Evolutionary conservation across 2,113 vertebrate species (phyloP), one percentile per base, ranked within the genome.

Genomic region (Larimichthys polyactis): DNA sequence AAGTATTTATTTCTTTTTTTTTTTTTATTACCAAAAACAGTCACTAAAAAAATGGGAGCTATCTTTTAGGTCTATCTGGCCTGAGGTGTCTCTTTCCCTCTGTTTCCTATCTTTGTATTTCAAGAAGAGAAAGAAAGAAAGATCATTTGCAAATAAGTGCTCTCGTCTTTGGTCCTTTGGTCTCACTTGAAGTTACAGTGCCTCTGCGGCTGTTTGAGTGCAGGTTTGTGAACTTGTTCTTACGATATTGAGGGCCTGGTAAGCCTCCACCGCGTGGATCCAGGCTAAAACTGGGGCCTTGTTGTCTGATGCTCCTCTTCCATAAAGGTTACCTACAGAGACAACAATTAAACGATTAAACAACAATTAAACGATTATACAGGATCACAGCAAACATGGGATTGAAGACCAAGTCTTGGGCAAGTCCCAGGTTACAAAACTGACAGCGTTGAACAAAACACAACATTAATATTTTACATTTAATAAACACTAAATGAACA

Each of bases 261-360:
- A 95, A 14, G 95, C 95, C 89, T 95, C 91, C 54, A 97, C 94
- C 12, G 94, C 94, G 66, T 97, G 95, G 29, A 96, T 95, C 94
- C 96, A 96, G 73, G 95, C 96, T 75, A 97, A 84, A 75, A 96
- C 94, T 14, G 95, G 96, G 24, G 94, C 96, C 88, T 97, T 97
- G 91, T 97, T 96, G 86, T 96, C 96, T 2, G 96, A 97, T 0
- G 94, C 92, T 73, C 96, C 96, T 91, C 95, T 90, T 49, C 96
- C 96, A 73, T 96, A 96, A 14, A 97, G 90, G 80, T 95, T 95
- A 22, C 96, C 96, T 97, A 7, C 20, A 78, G 20, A 5, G 19
- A 76, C 22, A 75, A 32, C 22, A 77, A 24, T 36, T 17, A 51
- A 36, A 36, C 5, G 32, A 36, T 36, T 36, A 36, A 36, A 36